A percentile compares a stretch with the other conserved stretches of the same genome.
Evolutionary conservation across 2,113 vertebrate species (phyloP).

Genomic region (Cynoglossus semilaevis): DNA sequence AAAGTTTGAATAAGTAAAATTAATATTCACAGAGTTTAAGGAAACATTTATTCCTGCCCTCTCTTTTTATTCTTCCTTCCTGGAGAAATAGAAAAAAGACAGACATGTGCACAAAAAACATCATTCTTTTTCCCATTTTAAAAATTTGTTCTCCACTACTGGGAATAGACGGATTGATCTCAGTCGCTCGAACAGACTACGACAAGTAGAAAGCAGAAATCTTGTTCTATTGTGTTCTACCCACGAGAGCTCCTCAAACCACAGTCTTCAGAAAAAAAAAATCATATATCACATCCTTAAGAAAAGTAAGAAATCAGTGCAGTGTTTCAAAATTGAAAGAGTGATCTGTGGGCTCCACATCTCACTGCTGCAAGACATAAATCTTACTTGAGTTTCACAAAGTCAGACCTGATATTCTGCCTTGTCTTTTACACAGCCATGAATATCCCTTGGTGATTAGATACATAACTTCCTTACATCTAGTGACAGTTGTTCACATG

Average conservation of each 20-base stretch:
- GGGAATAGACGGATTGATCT: conserved; percentile 51
- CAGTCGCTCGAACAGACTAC: conserved; percentile 19
- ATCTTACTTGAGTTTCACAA: conserved; percentile 49
- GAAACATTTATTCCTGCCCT: conserved; percentile 37
- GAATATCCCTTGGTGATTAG: conserved; percentile 43
- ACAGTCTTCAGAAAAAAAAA: conserved; percentile 20
- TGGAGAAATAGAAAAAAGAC: conserved; percentile 9
- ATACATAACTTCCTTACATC: conserved; percentile 45
- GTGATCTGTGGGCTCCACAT: conserved; percentile 35
- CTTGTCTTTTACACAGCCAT: conserved; percentile 39
- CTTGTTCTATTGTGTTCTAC: conserved; percentile 20
- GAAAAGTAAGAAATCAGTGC: conserved; percentile 23
- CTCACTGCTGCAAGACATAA: conserved; percentile 27
- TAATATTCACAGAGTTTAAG: conserved; percentile 30
- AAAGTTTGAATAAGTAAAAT: too few species aligned
- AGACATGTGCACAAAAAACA: conserved; percentile 27
- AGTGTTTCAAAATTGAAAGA: conserved; percentile 21
- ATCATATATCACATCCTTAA: conserved; percentile 25
- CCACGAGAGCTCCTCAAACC: conserved; percentile 28
- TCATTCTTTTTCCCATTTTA: conserved; percentile 25
- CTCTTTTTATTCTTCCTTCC: conserved; percentile 36
- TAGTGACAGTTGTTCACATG: conserved; percentile 46
- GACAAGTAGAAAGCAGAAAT: conserved; percentile 20
- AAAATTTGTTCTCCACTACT: conserved; percentile 44
- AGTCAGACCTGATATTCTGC: conserved; percentile 25